A percentile compares a stretch with the other conserved stretches of the same genome.
Evolutionary conservation across 2,113 vertebrate species (phyloP).

Genomic region (Pionites leucogaster): DNA sequence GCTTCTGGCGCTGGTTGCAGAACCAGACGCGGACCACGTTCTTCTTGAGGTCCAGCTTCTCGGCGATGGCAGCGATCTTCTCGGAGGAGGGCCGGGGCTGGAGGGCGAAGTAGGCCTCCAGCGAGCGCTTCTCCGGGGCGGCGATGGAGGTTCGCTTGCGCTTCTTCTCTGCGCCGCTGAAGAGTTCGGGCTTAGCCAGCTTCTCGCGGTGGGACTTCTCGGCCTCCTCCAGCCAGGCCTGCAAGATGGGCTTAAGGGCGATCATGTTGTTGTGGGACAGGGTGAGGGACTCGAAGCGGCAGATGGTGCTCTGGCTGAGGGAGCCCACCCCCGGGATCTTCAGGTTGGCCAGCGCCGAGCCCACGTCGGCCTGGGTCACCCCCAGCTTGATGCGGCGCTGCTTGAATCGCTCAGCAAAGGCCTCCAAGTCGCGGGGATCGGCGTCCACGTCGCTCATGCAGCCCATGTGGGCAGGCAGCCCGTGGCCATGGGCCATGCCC

Average conservation of each 20-base stretch:
- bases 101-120: slow-evolving; percentile 97
- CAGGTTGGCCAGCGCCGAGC: slow-evolving; percentile 93
- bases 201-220: slow-evolving; percentile 98
- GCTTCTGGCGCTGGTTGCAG: slow-evolving; percentile 99
- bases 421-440: slow-evolving; percentile 96
- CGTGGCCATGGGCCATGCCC: slow-evolving; percentile 97
- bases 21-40: slow-evolving; percentile 99
- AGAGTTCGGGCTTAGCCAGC: slow-evolving; percentile 96
- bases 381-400: slow-evolving; percentile 98
- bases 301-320: slow-evolving; percentile 99
- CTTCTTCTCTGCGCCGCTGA: slow-evolving; percentile 96
- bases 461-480: slow-evolving; percentile 93
- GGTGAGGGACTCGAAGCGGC: slow-evolving; percentile 97
- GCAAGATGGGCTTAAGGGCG: slow-evolving; percentile 95
- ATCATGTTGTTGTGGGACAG: slow-evolving; percentile 99
- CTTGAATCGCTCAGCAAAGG: slow-evolving; percentile 98
- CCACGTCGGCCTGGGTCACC: slow-evolving; percentile 97
- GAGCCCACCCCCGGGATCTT: slow-evolving; percentile 99
- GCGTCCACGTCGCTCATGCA: slow-evolving; percentile 98
- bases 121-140: slow-evolving; percentile 93
- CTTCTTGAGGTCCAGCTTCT: slow-evolving; percentile 98
- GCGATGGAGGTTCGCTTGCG: slow-evolving; percentile 97
- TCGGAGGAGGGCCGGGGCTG: slow-evolving; percentile 96
- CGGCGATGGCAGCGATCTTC: slow-evolving; percentile 97
- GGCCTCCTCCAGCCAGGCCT: slow-evolving; percentile 98